Evolutionary conservation across 1,140 invertebrate species (phyloP).

Genomic region (Chironomus striatipennis): DNA sequence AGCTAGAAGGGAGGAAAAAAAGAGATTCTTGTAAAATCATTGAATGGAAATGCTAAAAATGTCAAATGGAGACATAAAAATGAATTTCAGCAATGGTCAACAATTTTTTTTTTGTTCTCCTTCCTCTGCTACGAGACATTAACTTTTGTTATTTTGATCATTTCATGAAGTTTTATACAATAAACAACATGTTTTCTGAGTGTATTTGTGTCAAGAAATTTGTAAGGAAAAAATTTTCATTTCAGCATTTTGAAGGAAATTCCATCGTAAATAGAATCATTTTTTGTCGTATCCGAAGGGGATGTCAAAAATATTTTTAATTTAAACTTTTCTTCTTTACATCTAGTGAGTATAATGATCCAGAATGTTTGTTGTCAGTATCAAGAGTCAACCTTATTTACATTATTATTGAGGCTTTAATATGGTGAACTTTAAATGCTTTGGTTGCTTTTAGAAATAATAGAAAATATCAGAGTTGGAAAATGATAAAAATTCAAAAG

Average conservation of each 20-base stretch:
- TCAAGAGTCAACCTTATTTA: no score
- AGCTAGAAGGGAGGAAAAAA: not conserved
- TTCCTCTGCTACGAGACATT: not conserved
- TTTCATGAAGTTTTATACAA: not conserved
- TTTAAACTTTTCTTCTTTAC: no score
- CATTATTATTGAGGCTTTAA: no score
- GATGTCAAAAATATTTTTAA: no score
- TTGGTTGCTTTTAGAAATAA: no score
- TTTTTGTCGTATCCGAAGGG: not conserved
- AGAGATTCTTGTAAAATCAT: slow-evolving; percentile 3
- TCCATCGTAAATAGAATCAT: not conserved
- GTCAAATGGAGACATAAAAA: slow-evolving; percentile 15
- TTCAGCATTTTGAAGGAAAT: not conserved
- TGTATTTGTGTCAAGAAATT: not conserved
- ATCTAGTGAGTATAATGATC: no score
- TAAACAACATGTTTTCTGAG: not conserved
- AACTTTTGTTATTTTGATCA: slow-evolving; percentile 6
- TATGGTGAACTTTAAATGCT: no score
- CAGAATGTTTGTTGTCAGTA: no score
- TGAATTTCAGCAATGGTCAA: slow-evolving; percentile 16
- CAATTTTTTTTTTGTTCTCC: not conserved
- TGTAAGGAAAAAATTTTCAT: not conserved
- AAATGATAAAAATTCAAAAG: no score
- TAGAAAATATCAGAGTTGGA: no score
- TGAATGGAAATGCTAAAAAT: slow-evolving; percentile 13